These are phyloP conservation scores for Callipepla squamata DNA, from an alignment of 2,113 vertebrate genomes.

Conservation along the genomic window DNA sequence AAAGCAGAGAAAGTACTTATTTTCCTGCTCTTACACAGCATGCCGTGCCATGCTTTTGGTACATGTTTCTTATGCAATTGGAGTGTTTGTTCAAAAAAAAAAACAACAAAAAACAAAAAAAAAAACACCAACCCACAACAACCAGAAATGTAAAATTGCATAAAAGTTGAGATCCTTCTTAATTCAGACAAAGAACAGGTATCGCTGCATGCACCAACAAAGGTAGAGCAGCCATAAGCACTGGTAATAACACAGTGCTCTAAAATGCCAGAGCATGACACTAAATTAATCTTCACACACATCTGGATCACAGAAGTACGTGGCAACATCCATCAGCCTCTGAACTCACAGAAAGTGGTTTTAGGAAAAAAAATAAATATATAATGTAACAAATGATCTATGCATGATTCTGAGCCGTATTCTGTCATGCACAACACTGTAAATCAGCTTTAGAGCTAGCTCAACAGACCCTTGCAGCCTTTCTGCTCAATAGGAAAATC, in stretches of 20 bases:
- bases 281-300: background rate
- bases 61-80: background rate
- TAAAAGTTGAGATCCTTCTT: background rate
- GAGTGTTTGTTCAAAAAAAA: background rate
- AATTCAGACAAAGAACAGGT: background rate
- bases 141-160: background rate
- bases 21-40: background rate
- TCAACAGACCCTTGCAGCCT: background rate
- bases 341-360: background rate
- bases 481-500: background rate
- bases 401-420: background rate
- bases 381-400: background rate
- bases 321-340: background rate
- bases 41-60: background rate
- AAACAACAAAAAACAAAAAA: background rate
- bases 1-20: background rate
- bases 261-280: background rate
- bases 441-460: background rate
- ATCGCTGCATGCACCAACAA: background rate
- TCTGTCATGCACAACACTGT: background rate
- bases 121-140: too few species aligned
- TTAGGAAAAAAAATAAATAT: background rate
- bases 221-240: background rate
- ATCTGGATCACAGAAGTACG: background rate
- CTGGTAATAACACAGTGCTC: background rate